Conservation (phyloP, 2,888 invertebrate species). For the Oscheius sp. region DNA sequence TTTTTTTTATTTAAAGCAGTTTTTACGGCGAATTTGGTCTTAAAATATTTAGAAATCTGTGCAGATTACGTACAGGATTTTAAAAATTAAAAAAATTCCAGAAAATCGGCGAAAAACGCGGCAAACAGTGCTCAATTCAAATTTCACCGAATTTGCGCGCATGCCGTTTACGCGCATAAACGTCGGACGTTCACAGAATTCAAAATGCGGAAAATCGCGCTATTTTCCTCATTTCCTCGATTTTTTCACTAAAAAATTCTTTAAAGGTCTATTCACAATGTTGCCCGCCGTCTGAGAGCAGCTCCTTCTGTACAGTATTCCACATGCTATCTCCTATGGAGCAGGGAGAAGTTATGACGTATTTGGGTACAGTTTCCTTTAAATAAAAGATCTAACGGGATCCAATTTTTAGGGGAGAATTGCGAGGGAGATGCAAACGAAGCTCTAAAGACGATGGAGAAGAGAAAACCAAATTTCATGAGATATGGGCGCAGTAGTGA, state of each 20-base stretch:
- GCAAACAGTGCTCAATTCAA: too few relatives aligned
- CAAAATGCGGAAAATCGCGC: too few relatives aligned
- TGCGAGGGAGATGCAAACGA: conserved; percentile 65
- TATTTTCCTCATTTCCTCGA: neutral
- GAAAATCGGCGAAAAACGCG: too few relatives aligned
- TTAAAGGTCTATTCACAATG: conserved; percentile 58
- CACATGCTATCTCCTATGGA: conserved; percentile 63
- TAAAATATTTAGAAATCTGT: too few relatives aligned
- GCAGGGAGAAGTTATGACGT: conserved; percentile 61
- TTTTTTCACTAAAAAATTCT: neutral
- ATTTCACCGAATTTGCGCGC: too few relatives aligned
- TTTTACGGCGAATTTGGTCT: too few relatives aligned
- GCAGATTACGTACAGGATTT: too few relatives aligned
- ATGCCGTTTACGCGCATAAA: too few relatives aligned
- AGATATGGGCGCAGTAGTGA: conserved; percentile 67
- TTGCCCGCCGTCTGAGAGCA: conserved; percentile 54
- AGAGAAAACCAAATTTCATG: conserved; percentile 72
- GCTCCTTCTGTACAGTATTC: conserved; percentile 66
- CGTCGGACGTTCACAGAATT: too few relatives aligned
- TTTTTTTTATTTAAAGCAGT: too few relatives aligned
- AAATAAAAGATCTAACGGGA: neutral
- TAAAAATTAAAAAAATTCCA: too few relatives aligned
- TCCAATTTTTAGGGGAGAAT: conserved; percentile 59
- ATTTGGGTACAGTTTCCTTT: conserved; percentile 46
- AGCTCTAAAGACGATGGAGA: conserved; percentile 65